Conservation (phyloP, 2,888 invertebrate genomes). For the Gryllus longicercus region DNA sequence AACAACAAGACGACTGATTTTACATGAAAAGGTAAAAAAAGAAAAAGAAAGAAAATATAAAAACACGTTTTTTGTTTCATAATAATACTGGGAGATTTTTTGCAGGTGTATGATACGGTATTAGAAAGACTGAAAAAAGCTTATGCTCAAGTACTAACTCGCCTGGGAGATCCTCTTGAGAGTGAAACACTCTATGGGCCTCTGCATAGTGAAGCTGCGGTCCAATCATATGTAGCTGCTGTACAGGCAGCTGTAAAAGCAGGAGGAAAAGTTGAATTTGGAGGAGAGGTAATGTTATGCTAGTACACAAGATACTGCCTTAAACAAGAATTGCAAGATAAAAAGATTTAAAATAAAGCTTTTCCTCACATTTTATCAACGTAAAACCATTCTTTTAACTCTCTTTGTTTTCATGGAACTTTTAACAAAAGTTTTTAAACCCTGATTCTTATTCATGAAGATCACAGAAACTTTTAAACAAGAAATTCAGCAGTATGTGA, state of each 20-base stretch:
- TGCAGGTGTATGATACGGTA: slow-evolving; percentile 67
- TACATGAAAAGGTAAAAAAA: slow-evolving; percentile 55
- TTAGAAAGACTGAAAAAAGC: slow-evolving; percentile 71
- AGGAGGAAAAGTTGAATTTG: slow-evolving; percentile 76
- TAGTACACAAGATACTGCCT: no score
- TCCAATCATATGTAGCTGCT: slow-evolving; percentile 72
- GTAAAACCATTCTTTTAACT: no score
- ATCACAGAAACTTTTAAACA: no score
- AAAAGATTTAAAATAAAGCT: no score
- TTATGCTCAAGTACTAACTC: slow-evolving; percentile 69
- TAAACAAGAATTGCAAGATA: no score
- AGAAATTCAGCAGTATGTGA: no score
- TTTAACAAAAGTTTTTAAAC: no score
- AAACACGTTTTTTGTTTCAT: not conserved
- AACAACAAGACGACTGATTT: slow-evolving; percentile 82
- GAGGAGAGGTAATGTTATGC: slow-evolving; percentile 61
- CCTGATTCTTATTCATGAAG: no score
- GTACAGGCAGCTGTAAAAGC: slow-evolving; percentile 63
- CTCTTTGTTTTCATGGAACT: no score
- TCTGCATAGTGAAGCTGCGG: slow-evolving; percentile 73
- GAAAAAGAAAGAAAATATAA: not conserved
- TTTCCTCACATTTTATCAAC: no score
- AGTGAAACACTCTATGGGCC: slow-evolving; percentile 82
- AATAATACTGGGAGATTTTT: slow-evolving; percentile 21
- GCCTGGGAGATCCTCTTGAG: slow-evolving; percentile 89